Percentiles rank a stretch among this genome's conserved stretches.
Evolutionary conservation across 1,140 invertebrate genomes (phyloP).

Genomic region (Luehdorfia chinensis): DNA sequence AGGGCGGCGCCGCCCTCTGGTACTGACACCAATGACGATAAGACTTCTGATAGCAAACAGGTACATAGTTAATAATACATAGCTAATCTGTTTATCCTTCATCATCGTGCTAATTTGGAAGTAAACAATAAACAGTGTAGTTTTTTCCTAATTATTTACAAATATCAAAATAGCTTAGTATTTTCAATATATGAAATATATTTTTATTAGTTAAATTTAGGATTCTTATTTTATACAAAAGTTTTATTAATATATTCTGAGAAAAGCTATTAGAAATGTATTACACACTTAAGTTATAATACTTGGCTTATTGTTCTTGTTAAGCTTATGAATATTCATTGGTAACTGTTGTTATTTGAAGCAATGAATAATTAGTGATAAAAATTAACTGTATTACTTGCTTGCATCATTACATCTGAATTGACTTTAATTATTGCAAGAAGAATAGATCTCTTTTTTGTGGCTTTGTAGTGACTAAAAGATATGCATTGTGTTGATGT

Average conservation of each 20-base stretch:
- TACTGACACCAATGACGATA: constrained; percentile 69
- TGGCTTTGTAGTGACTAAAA: too few relatives aligned
- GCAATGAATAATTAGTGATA: not conserved
- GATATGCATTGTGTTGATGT: too few relatives aligned
- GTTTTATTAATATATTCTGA: too few relatives aligned
- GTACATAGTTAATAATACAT: constrained; percentile 45
- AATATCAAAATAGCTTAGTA: too few relatives aligned
- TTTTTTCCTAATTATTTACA: too few relatives aligned
- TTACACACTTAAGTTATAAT: too few relatives aligned
- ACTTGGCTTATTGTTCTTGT: not conserved
- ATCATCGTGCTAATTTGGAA: not conserved
- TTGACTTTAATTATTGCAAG: not conserved
- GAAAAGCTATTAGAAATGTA: too few relatives aligned
- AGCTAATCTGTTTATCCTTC: too few relatives aligned
- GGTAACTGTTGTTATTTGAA: constrained; percentile 20
- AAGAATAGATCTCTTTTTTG: too few relatives aligned
- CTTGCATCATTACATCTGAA: constrained; percentile 3
- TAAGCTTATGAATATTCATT: constrained; percentile 24
- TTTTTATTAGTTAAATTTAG: too few relatives aligned
- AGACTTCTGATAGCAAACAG: constrained; percentile 71
- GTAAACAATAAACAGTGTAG: not conserved
- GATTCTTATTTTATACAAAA: too few relatives aligned
- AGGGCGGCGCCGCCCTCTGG: constrained; percentile 62
- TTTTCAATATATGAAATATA: too few relatives aligned
- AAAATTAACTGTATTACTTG: constrained; percentile 8